Evolutionary conservation across 2,113 vertebrate genomes (phyloP), one percentile per base, ranked within the genome.

Genomic region (Semicossyphus pulcher): DNA sequence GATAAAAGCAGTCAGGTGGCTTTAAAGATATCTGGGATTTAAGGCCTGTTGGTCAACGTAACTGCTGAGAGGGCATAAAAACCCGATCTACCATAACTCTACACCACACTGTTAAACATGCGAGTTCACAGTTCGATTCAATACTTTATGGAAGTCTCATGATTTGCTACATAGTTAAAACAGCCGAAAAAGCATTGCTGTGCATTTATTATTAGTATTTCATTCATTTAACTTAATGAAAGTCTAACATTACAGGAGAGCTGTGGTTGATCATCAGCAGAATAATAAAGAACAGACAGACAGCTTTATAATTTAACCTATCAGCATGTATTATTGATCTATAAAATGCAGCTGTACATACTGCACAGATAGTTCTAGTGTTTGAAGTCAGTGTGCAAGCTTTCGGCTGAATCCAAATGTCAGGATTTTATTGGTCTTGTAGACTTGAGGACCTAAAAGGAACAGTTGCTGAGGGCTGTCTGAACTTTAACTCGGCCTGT

Each of bases 1-100:
- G 86, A 88, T 88, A 88, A 86, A 89, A 89, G 85, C 76, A 77
- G 72, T 76, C 72, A 47, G 45, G 53, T 47, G 52, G 18, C 47
- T 51, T 69, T 73, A 45, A 41, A 70, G 72, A 80, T 49, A 72
- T 53, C 21, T 51, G 74, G 81, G 78, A 85, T 88, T 85, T 86
- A 82, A 89, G 54, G 72, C 64, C 80, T 82, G 67, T 69, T 79
- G 85, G 76, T 86, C 81, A 86, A 68, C 14, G 41, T 41, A 78
- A 84, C 63, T 81, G 74, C 87, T 85, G 83, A 87, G 44, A 45
- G 21, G 56, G 72, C 58, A 39, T 47, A 63, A 78, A 85, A 80
- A 58, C 16, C 16, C 48, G 11, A 83, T 58, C 41, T 16, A 25
- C 36, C 57, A 54, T 61, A 21, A 70, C 20, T 76, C 32, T 51